Base-by-base conservation (phyloP, 2,113 vertebrate genomes). In the Pelusios castaneus region DNA sequence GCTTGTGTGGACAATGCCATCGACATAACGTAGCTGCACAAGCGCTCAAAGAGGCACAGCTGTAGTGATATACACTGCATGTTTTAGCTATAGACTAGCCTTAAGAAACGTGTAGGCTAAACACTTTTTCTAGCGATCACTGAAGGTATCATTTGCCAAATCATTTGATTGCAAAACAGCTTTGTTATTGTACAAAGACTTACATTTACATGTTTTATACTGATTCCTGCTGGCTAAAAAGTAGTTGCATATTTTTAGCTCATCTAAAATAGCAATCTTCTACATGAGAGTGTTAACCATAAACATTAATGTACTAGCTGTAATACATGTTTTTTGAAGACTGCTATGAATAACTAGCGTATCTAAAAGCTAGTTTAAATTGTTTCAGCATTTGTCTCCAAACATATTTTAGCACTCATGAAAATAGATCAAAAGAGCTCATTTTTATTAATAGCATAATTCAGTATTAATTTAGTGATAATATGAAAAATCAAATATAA, bases 391-490 rank as follows among this genome's bases (percentile, higher is more conserved):
- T 49, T 94, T 94, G 60, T 67, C 91, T 90, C 89, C 77, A 95
- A 94, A 49, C 3, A 63, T 63, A 80, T 85, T 89, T 89, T 82
- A 94, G 31, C 4, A 1, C 24, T 81, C 75, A 76, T 85, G 38
- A n/a, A 91, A 85, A 85, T 11, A 94, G 70, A 78, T 67, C 1
- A 83, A 92, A 95, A 94, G 86, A 82, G 34, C 89, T 82, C 17
- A 82, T 63, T 45, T 92, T 89, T 92, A 95, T 70, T 91, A 94
- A 93, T 80, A 95, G 41, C 29, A 78, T 73, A 90, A 86, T 84
- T 85, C 17, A 90, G 75, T 94, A 80, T 80, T 94, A 89, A 87
- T 90, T 92, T 96, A 41, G 75, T 93, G 96, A 82, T 67, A 56
- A 10, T 41, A 70, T 82, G 77, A 93, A 94, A 90, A 91, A 86